These are phyloP conservation scores for Corvus hawaiiensis DNA, from an alignment of 2,113 vertebrate genomes.

Conservation along the genomic window DNA sequence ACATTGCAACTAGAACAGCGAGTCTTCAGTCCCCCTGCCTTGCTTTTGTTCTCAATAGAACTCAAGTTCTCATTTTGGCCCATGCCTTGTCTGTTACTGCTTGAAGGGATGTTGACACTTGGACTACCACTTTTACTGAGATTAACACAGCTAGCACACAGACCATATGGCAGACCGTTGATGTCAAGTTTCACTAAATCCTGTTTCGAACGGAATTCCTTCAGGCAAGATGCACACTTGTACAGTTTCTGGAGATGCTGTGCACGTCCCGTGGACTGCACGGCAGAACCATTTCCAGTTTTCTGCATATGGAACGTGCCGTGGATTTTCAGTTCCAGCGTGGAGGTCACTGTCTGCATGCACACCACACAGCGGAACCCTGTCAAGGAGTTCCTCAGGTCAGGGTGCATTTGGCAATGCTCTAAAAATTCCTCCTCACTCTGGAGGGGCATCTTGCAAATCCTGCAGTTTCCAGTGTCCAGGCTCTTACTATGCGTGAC, in stretches of 20 bases:
- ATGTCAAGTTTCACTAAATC: conserved; percentile 97
- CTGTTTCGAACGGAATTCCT: conserved; percentile 94
- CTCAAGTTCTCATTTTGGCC: conserved; percentile 84
- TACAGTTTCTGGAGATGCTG: conserved; percentile 86
- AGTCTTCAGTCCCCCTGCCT: conserved; percentile 86
- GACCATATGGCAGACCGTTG: conserved; percentile 94
- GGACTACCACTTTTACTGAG: conserved; percentile 93
- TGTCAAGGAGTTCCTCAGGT: conserved; percentile 95
- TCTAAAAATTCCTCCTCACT: conserved; percentile 97
- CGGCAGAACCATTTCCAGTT: conserved; percentile 83
- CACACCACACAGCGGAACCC: conserved; percentile 98
- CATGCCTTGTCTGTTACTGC: conserved; percentile 75
- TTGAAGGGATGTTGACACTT: conserved; percentile 81
- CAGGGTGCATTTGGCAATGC: conserved; percentile 99
- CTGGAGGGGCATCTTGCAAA: conserved; percentile 98
- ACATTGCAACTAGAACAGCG: conserved; percentile 97
- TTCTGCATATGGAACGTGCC: conserved; percentile 99
- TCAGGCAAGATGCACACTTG: conserved; percentile 96
- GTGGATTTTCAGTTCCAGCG: conserved; percentile 97
- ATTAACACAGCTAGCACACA: conserved; percentile 90
- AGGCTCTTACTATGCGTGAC: conserved; percentile 99
- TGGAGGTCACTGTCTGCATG: conserved; percentile 99
- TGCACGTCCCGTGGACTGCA: conserved; percentile 64
- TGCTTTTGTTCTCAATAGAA: conserved; percentile 86
- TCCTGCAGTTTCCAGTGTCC: conserved; percentile 96